Evolutionary conservation across 2,113 vertebrate species (phyloP), one percentile per base, ranked within the genome.

Genomic region (Tursiops truncatus): DNA sequence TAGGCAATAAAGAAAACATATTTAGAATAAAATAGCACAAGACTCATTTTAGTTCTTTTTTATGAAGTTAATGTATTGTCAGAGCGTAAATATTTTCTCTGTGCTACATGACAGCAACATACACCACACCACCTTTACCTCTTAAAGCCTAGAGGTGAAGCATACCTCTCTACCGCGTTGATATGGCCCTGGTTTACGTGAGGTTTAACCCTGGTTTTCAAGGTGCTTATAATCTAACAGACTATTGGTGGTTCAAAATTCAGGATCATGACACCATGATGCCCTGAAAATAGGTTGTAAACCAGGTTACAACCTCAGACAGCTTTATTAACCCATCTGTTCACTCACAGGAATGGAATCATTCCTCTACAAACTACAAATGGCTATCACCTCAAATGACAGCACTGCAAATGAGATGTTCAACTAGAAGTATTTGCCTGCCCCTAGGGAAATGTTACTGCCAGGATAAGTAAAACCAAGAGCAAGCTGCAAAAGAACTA

Each of bases 291-390:
- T 82, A 79, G 80, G 65, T 79, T 77, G 44, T 56, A 44, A 96
- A 76, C 74, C 87, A 62, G 36, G 53, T 95, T 94, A 81, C 89
- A 94, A 71, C 87, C 82, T 60, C 74, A 95, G 94, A 90, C 87
- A 92, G 79, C 83, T 97, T 97, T 97, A 94, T 97, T 96, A 97
- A 97, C 87, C 89, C 74, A 95, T 96, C 87, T 92, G 70, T 97
- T 97, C 94, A 77, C 83, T 96, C 95, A 87, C 41, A 96, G 47
- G 92, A 97, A 93, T 95, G 84, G 95, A 98, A 91, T 88, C 83
- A 92, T 97, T 80, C 73, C 95, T 96, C 79, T 50, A 20, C 82
- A 90, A 90, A 88, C 90, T 67, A 88, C 74, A 97, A 94, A 95
- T 96, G 86, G 79, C 92, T 90, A 77, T 95, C 95, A 96, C 83